These are phyloP conservation scores for Nesoenas mayeri DNA, from an alignment of 2,113 vertebrate species.

Conservation along the genomic window DNA sequence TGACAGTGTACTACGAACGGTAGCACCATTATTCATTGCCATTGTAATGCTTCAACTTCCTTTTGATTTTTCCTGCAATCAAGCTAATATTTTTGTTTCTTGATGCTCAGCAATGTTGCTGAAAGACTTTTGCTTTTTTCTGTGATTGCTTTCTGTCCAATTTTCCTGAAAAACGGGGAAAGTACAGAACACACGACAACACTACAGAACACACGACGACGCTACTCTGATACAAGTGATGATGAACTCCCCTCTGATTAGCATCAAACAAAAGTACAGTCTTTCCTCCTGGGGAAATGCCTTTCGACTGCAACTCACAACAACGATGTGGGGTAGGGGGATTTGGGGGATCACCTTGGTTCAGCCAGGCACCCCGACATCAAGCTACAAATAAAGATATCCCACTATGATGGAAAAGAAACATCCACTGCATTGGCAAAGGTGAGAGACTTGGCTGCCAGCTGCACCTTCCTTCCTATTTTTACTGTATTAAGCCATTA, in stretches of 20 bases:
- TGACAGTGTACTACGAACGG: background rate
- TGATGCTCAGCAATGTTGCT: background rate
- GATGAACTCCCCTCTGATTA: background rate
- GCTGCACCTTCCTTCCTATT: too few species aligned
- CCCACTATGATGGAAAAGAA: too few species aligned
- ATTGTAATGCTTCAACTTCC: background rate
- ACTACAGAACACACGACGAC: accelerated
- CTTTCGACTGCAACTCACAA: background rate
- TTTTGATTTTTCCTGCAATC: background rate
- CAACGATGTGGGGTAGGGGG: background rate
- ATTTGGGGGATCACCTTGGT: too few species aligned
- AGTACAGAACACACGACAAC: accelerated
- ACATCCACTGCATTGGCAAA: too few species aligned
- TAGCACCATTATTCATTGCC: background rate
- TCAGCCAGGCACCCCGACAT: too few species aligned
- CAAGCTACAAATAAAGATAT: too few species aligned
- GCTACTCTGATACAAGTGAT: background rate
- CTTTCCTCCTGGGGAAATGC: background rate
- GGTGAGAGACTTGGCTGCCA: too few species aligned
- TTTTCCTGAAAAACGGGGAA: background rate
- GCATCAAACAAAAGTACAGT: background rate
- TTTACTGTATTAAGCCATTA: too few species aligned
- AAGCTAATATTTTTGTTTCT: background rate
- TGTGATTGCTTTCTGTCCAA: background rate
- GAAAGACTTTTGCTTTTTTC: background rate